phyloP scores from a whole-genome alignment of 2,888 invertebrate genomes.

The Pantelozetes paolii region DNA sequence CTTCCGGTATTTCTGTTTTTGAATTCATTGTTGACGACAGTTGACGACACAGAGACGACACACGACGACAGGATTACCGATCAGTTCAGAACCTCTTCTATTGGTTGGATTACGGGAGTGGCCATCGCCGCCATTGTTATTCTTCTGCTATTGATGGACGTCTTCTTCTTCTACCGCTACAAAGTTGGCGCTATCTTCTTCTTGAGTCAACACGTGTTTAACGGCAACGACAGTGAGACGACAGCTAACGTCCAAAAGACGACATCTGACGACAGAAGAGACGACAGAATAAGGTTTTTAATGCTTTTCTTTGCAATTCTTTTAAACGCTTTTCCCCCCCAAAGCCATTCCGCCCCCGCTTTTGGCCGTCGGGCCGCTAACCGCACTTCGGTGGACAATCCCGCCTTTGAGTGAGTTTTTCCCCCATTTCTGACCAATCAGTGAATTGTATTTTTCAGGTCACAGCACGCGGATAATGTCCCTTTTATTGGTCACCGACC shows the following conservation, averaged over 20 bases:
- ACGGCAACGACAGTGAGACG: background rate
- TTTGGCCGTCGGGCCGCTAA: background rate
- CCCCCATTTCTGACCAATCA: too few species aligned
- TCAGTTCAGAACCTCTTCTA: conserved; percentile 8
- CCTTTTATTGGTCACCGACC: too few species aligned
- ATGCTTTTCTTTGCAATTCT: too few species aligned
- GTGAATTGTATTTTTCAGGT: too few species aligned
- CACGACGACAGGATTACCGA: too few species aligned
- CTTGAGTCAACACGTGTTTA: conserved; percentile 45
- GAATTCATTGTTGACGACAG: background rate
- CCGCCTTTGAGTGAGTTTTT: conserved; percentile 46
- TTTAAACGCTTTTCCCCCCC: too few species aligned
- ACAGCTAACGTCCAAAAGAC: too few species aligned
- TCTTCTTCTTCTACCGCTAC: conserved; percentile 67
- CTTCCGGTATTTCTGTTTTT: background rate
- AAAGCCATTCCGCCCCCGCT: too few species aligned
- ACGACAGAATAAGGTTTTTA: too few species aligned
- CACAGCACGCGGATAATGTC: too few species aligned
- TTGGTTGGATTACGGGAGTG: conserved; percentile 36
- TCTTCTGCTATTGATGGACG: conserved; percentile 67
- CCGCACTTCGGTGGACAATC: conserved; percentile 44
- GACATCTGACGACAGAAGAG: too few species aligned
- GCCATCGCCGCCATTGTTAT: conserved; percentile 61
- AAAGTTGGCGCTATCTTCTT: conserved; percentile 56
- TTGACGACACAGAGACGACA: background rate